Evolutionary conservation across 2,888 invertebrate species (phyloP).

Genomic region (Druceiella hillmani): DNA sequence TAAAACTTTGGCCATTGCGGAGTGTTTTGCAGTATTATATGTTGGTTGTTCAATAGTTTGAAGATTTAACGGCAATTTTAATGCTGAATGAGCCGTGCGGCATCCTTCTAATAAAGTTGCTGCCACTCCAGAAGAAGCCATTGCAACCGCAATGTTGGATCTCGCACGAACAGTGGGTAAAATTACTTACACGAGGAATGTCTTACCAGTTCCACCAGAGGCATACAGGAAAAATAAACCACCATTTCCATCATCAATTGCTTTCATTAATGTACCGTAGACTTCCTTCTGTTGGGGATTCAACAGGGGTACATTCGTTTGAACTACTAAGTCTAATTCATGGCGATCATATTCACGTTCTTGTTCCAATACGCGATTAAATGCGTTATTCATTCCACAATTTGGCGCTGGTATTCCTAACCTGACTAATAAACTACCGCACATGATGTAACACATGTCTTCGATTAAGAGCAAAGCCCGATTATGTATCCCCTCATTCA

Average conservation of each 20-base stretch:
- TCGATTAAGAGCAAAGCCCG: slow-evolving; percentile 27
- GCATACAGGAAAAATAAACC: slow-evolving; percentile 24
- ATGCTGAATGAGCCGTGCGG: slow-evolving; percentile 17
- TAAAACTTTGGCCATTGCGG: too few relatives aligned
- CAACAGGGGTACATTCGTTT: slow-evolving; percentile 20
- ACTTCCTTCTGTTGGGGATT: slow-evolving; percentile 22
- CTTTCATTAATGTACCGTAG: slow-evolving; percentile 23
- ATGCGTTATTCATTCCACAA: slow-evolving; percentile 26
- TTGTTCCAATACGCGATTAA: slow-evolving; percentile 28
- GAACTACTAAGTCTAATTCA: slow-evolving; percentile 19
- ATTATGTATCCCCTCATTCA: slow-evolving; percentile 25
- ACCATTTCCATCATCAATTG: slow-evolving; percentile 25
- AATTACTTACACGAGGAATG: slow-evolving; percentile 21
- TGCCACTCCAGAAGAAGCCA: slow-evolving; percentile 26
- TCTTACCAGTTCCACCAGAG: slow-evolving; percentile 22
- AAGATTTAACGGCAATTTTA: slow-evolving; percentile 16
- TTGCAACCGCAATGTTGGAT: slow-evolving; percentile 23
- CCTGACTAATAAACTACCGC: slow-evolving; percentile 23
- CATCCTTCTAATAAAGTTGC: slow-evolving; percentile 21
- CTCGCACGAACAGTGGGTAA: slow-evolving; percentile 23
- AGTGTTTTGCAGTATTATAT: too few relatives aligned
- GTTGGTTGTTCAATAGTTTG: slow-evolving; percentile 18
- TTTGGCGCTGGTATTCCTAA: slow-evolving; percentile 25
- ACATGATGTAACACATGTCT: slow-evolving; percentile 29
- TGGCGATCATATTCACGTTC: slow-evolving; percentile 26